Conservation (phyloP, 2,888 invertebrate genomes). For the Oscheius sp. region DNA sequence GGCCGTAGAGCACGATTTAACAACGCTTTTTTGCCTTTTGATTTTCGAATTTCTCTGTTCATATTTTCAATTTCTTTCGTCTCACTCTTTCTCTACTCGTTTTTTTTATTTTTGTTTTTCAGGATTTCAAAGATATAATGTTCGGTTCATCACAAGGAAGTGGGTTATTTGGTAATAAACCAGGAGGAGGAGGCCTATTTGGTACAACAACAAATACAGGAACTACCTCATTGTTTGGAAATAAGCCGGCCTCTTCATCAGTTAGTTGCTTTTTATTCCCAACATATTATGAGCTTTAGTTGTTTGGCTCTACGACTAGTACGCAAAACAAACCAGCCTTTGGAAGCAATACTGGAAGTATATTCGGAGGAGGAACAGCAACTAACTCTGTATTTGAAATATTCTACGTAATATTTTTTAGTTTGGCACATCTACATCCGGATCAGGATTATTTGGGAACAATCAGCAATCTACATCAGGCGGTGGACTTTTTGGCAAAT, state of each 20-base stretch:
- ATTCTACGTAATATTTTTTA: neutral
- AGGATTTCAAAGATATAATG: neutral
- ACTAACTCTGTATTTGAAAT: neutral
- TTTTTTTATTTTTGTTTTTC: neutral
- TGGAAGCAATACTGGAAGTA: neutral
- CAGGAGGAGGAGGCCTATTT: conserved; percentile 1
- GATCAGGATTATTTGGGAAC: neutral
- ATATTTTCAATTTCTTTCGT: neutral
- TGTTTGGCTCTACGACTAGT: neutral
- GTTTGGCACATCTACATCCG: neutral
- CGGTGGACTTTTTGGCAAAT: conserved; percentile 1
- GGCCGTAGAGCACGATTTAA: too few species aligned
- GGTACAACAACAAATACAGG: conserved; percentile 7
- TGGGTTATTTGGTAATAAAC: conserved; percentile 2
- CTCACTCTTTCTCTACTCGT: neutral
- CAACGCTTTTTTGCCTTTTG: too few species aligned
- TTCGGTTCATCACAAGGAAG: neutral
- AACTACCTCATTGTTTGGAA: neutral
- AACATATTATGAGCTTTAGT: neutral
- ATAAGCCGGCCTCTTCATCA: too few species aligned
- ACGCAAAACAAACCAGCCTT: neutral
- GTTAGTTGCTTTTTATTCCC: too few species aligned
- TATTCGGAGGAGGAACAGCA: neutral
- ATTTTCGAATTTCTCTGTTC: too few species aligned
- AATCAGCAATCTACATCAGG: neutral